Base-by-base conservation (phyloP, 2,113 vertebrate genomes). In the Laticauda colubrina region DNA sequence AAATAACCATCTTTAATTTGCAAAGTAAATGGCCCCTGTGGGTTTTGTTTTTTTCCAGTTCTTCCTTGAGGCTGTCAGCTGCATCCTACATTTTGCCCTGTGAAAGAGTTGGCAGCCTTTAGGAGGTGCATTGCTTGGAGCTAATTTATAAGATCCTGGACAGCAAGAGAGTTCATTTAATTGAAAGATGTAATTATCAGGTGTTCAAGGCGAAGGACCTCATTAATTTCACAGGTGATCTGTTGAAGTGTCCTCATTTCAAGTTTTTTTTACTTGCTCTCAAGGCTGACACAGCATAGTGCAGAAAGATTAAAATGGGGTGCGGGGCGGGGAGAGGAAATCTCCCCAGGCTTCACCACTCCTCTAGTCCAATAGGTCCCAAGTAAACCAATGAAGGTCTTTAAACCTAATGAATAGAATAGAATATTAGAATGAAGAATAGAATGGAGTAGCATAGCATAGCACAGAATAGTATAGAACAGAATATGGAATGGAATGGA, bases 111-210 rank as follows among this genome's bases (percentile, higher is more conserved):
- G 92, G 93, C 96, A 96, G 93, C 92, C 91, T 85, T 56, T 7
- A 0, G 97, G 92, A 96, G 95, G 95, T 96, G 88, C 94, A 96
- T 97, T 91, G 88, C 96, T 96, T 92, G 64, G 94, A 97, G 96
- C 96, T 97, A 97, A 98, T 98, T 97, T 97, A 96, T 96, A 98
- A 96, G 95, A 96, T 94, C 89, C 88, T 92, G 95, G 96, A 97
- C 96, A 97, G 92, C 92, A 88, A 97, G 95, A 97, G 95, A 97
- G 97, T 97, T 97, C 95, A 95, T 96, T 97, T 98, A 98, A 98
- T 97, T 98, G 97, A 98, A 98, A 97, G 97, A 97, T 97, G 96
- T 97, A 97, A 98, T 97, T 98, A 97, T 97, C 97, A 97, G 97
- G 97, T 98, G 96, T 97, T 97, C 95, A 94, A 97, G 96, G 97